phyloP scores from a whole-genome alignment of 2,797 vertebrate species.

The Chaunax sp. region DNA sequence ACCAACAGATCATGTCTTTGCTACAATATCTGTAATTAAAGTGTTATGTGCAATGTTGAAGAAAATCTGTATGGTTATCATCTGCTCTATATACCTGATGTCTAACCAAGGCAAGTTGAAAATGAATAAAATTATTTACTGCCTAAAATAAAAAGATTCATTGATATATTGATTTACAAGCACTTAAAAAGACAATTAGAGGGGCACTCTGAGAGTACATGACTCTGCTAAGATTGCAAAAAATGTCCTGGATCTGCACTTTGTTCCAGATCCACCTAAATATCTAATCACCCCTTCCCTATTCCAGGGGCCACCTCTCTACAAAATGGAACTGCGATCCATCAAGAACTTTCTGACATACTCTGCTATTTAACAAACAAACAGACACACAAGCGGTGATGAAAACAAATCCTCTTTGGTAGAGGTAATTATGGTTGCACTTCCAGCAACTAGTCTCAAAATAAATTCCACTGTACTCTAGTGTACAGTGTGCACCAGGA shows the following conservation, averaged over 20 bases:
- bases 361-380: no score
- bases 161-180: slow-evolving; percentile 38
- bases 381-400: neutral
- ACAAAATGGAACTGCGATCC: no score
- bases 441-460: slow-evolving; percentile 53
- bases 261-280: no score
- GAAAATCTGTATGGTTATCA: slow-evolving; percentile 37
- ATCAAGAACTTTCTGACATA: no score
- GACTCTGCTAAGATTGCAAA: no score
- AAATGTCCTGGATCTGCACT: no score
- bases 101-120: slow-evolving; percentile 27
- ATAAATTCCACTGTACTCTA: slow-evolving; percentile 60
- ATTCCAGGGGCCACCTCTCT: no score
- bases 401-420: neutral
- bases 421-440: slow-evolving; percentile 22
- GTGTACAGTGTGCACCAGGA: slow-evolving; percentile 64
- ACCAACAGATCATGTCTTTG: slow-evolving; percentile 53
- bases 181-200: slow-evolving; percentile 51
- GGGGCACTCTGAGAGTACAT: slow-evolving; percentile 36
- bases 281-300: no score
- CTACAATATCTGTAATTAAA: slow-evolving; percentile 81
- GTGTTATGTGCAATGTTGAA: slow-evolving; percentile 79
- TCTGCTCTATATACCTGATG: slow-evolving; percentile 30
- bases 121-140: slow-evolving; percentile 44
- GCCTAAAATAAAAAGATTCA: slow-evolving; percentile 28